Evolutionary conservation across 2,888 invertebrate genomes (phyloP).

Genomic region (Acleris laterana): DNA sequence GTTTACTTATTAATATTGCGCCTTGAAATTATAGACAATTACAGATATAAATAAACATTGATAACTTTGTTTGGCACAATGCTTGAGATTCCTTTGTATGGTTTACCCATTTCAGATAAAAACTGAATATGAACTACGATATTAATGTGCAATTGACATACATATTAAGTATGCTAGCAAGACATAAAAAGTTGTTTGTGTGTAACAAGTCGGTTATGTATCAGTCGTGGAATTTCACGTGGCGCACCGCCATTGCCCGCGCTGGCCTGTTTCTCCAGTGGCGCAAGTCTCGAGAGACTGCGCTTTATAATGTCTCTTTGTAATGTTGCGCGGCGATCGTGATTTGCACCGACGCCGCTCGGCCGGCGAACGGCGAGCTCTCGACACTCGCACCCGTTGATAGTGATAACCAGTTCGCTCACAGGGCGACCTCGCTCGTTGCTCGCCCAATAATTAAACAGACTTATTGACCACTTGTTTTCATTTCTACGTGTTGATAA

Average conservation of each 20-base stretch:
- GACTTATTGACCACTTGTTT: slow-evolving; percentile 77
- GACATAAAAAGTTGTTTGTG: slow-evolving; percentile 11
- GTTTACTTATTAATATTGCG: background rate
- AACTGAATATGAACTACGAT: background rate
- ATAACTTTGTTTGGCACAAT: too few species aligned
- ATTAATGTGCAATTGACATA: slow-evolving; percentile 16
- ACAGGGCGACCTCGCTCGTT: slow-evolving; percentile 76
- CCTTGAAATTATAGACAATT: too few species aligned
- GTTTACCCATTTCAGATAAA: background rate
- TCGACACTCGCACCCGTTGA: slow-evolving; percentile 57
- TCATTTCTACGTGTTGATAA: slow-evolving; percentile 68
- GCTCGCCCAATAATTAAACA: slow-evolving; percentile 76
- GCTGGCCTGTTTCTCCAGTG: slow-evolving; percentile 45
- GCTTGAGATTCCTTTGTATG: background rate
- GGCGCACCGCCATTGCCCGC: slow-evolving; percentile 48
- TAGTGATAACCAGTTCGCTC: slow-evolving; percentile 76
- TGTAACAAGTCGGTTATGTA: slow-evolving; percentile 28
- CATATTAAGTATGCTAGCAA: background rate
- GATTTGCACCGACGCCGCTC: slow-evolving; percentile 10
- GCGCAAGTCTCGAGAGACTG: slow-evolving; percentile 47
- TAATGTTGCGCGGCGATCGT: background rate
- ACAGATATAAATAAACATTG: too few species aligned
- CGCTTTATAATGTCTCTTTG: slow-evolving; percentile 10
- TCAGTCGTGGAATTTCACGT: slow-evolving; percentile 39
- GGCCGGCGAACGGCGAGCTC: slow-evolving; percentile 44